Evolutionary conservation across 2,113 vertebrate species (phyloP), one percentile per base, ranked within the genome.

Genomic region (Trichechus manatus): DNA sequence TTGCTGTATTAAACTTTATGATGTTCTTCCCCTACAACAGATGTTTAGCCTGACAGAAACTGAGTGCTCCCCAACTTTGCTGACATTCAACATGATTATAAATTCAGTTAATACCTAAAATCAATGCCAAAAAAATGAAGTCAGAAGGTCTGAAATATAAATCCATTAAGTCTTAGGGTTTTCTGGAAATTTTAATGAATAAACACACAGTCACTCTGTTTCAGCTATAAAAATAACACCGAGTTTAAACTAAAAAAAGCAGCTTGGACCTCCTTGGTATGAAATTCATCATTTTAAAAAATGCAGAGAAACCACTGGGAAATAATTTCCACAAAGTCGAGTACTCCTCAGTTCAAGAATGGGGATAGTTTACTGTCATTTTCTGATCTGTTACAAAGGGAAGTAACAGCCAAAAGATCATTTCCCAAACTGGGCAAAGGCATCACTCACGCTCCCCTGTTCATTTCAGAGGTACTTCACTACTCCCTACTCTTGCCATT

Each of bases 241-340:
- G 44, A 66, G 19, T 94, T 74, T 78, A 95, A 97, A 81, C 59
- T 75, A 85, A 92, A 74, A 72, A 91, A 85, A 92, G 22, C 64
- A 77, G 77, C 25, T 78, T 87, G 68, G 33, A 22, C 25, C 8
- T 93, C 77, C 14, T 87, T 90, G 79, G 33, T 72, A 83, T 63
- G 59, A 93, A 90, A 93, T 50, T 86, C 22, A 56, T 33, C n/a
- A 64, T 91, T 93, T 79, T 29, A 14, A 22, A 42, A 84, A 91
- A 84, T 79, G 19, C 59, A 74, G 61, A 93, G 42, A 93, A 53
- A 63, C 27, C 39, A 50, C 10, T 83, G 29, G n/a, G 68, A 87
- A 84, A 75, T 61, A 88, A 93, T 88, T 91, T 84, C 44, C 20
- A 95, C 56, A 95, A 97, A 64, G 47, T 25, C 31, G 77, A 63